A percentile compares a stretch with the other conserved stretches of the same genome.
These are phyloP conservation scores for Pangasianodon gigas DNA, from an alignment of 2,113 vertebrate genomes.

Conservation along the genomic window DNA sequence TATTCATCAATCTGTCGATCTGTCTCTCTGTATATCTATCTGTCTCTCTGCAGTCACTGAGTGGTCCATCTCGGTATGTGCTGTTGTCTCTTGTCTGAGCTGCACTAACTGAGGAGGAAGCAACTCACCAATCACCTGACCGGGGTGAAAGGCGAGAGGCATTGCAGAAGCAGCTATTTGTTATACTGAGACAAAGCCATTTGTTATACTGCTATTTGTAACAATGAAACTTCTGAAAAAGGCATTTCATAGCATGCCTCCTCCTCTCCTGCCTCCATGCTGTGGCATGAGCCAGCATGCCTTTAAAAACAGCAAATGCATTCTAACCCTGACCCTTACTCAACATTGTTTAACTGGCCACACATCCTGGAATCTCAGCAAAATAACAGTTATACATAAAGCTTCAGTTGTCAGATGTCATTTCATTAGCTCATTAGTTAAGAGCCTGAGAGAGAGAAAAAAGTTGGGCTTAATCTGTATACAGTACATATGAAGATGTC, in stretches of 20 bases:
- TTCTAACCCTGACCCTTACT: not conserved
- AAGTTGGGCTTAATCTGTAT: not conserved
- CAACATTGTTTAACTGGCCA: not conserved
- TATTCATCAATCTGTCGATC: not conserved
- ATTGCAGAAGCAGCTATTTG: slow-evolving; percentile 26
- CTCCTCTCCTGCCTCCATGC: slow-evolving; percentile 2
- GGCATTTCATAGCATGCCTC: slow-evolving; percentile 2
- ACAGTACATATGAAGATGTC: slow-evolving; percentile 34
- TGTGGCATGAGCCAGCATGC: slow-evolving; percentile 20
- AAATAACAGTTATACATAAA: not conserved
- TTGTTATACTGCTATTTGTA: slow-evolving; percentile 32
- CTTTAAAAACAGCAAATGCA: not conserved
- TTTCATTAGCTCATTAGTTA: not conserved
- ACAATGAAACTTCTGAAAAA: slow-evolving; percentile 9
- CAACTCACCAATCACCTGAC: slow-evolving; percentile 29
- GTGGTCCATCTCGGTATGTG: not conserved
- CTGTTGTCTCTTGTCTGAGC: not conserved
- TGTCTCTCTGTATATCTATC: not conserved
- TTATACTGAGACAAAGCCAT: slow-evolving; percentile 39
- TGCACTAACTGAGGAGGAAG: not conserved
- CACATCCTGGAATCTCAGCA: not conserved
- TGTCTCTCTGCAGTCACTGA: not conserved
- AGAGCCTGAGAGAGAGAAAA: not conserved
- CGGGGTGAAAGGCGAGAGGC: slow-evolving; percentile 14
- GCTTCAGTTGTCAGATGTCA: not conserved